phyloP scores from a whole-genome alignment of 2,888 invertebrate species.

The Brachyptera putata region DNA sequence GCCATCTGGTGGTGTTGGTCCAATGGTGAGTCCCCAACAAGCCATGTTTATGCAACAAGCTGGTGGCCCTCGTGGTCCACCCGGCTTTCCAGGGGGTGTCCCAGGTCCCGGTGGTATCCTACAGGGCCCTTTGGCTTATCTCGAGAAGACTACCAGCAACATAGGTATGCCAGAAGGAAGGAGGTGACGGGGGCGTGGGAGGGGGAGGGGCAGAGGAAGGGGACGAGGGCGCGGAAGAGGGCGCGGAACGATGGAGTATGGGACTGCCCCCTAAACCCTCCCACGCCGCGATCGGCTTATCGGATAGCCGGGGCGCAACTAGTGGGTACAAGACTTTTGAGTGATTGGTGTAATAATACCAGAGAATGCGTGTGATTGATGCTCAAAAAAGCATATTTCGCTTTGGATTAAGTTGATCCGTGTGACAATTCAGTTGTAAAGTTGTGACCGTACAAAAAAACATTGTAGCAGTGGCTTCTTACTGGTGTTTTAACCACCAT shows the following conservation, averaged over 20 bases:
- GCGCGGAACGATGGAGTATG: slow-evolving; percentile 57
- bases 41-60: slow-evolving; percentile 55
- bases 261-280: slow-evolving; percentile 34
- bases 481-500: too few species aligned
- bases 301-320: background rate
- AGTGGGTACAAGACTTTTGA: background rate
- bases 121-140: slow-evolving; percentile 79
- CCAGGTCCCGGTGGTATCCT: slow-evolving; percentile 53
- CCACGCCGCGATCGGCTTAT: slow-evolving; percentile 16
- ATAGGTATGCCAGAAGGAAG: slow-evolving; percentile 83
- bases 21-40: slow-evolving; percentile 40
- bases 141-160: slow-evolving; percentile 88
- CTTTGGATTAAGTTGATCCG: background rate
- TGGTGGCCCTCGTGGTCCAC: slow-evolving; percentile 50
- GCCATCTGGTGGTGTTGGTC: slow-evolving; percentile 26
- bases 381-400: too few species aligned
- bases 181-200: slow-evolving; percentile 84
- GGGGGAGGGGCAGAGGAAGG: slow-evolving; percentile 70
- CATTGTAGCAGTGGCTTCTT: too few species aligned
- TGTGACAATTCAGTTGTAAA: too few species aligned
- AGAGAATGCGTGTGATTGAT: background rate
- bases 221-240: slow-evolving; percentile 75
- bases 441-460: too few species aligned
- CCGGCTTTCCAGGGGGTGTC: slow-evolving; percentile 34
- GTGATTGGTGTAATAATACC: background rate